Conservation (phyloP, 1,140 invertebrate genomes). For the Drosophila simulans region DNA sequence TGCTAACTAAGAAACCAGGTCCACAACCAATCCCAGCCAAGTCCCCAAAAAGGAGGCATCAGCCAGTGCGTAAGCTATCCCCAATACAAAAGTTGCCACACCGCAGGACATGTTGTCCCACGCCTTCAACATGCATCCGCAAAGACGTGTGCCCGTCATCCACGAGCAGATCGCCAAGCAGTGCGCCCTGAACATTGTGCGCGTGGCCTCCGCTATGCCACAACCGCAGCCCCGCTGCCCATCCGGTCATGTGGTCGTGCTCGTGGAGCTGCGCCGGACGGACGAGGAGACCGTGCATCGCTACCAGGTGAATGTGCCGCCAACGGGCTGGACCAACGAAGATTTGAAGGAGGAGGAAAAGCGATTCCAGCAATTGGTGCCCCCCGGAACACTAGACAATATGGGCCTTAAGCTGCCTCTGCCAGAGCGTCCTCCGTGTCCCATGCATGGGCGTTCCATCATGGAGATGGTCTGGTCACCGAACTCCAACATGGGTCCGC, state of each 20-base stretch:
- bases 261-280: constrained; percentile 58
- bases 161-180: constrained; percentile 64
- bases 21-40: constrained; percentile 12
- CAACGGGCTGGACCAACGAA: background rate
- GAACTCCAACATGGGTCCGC: background rate
- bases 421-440: constrained; percentile 19
- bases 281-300: constrained; percentile 42
- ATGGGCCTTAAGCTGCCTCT: background rate
- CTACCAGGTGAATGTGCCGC: constrained; percentile 61
- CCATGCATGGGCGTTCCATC: constrained; percentile 24
- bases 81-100: background rate
- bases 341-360: background rate
- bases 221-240: constrained; percentile 47
- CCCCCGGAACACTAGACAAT: background rate
- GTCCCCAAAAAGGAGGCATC: background rate
- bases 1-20: constrained; percentile 16
- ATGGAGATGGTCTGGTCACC: background rate
- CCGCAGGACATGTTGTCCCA: constrained; percentile 37
- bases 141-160: constrained; percentile 21
- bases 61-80: background rate
- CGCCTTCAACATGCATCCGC: constrained; percentile 16
- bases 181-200: constrained; percentile 52
- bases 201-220: constrained; percentile 36
- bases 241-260: constrained; percentile 47
- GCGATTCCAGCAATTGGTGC: constrained; percentile 9